Percentiles rank a stretch among this genome's conserved stretches.
Conservation (phyloP, 2,797 vertebrate genomes). For the Sarcophilus harrisii region DNA sequence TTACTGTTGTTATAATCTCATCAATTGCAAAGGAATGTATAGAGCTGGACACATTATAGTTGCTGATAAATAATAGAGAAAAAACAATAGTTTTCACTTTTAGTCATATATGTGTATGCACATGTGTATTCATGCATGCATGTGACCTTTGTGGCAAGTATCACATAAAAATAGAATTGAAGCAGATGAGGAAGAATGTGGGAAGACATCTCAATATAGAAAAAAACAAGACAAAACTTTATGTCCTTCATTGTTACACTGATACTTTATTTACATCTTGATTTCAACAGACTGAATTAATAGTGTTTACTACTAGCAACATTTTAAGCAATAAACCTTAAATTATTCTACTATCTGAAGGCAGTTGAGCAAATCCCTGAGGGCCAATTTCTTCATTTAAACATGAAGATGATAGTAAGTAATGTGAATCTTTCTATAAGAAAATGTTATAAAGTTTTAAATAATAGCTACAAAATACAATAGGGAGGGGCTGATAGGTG, state of each 20-base stretch:
- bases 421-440: not conserved
- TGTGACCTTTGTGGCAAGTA: not conserved
- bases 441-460: not conserved
- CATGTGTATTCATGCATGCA: not conserved
- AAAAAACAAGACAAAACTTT: not conserved
- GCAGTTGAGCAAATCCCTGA: not conserved
- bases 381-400: not conserved
- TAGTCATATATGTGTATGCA: not conserved
- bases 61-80: not conserved
- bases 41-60: not conserved
- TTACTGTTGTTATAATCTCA: too few relatives aligned
- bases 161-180: not conserved
- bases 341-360: conserved; percentile 25
- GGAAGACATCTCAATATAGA: not conserved
- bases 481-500: not conserved
- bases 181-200: not conserved
- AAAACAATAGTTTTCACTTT: too few relatives aligned
- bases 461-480: not conserved
- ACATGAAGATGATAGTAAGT: not conserved
- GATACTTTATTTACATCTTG: not conserved
- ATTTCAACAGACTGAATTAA: conserved; percentile 35
- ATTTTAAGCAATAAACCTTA: not conserved
- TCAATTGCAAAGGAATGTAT: not conserved
- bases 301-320: not conserved
- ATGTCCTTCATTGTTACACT: conserved; percentile 5